These are phyloP conservation scores for Acipenser oxyrinchus DNA, from an alignment of 2,797 vertebrate genomes.

Conservation along the genomic window DNA sequence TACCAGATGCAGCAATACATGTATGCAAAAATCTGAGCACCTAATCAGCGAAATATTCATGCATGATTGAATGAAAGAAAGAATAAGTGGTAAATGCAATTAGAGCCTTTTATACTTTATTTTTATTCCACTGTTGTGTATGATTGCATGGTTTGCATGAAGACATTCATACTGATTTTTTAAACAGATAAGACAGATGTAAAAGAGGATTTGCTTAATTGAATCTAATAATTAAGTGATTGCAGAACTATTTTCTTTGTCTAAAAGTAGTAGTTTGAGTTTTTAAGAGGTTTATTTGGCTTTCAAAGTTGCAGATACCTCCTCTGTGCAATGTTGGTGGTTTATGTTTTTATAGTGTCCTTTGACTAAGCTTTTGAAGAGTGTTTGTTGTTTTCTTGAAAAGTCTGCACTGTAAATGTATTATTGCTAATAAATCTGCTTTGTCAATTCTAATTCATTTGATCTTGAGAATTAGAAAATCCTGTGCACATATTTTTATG, in stretches of 20 bases:
- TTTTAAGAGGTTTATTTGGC: neutral
- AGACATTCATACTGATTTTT: neutral
- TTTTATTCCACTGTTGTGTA: conserved; percentile 63
- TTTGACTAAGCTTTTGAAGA: too few relatives aligned
- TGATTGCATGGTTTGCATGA: conserved; percentile 54
- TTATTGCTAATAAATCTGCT: too few relatives aligned
- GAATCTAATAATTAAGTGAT: neutral
- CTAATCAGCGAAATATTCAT: conserved; percentile 51
- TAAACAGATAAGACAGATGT: neutral
- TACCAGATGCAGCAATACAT: conserved; percentile 56
- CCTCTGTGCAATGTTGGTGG: too few relatives aligned
- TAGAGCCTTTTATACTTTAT: conserved; percentile 62
- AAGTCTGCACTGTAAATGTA: too few relatives aligned
- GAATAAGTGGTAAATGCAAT: conserved; percentile 64
- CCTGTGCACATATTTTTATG: too few relatives aligned
- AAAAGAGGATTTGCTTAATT: neutral
- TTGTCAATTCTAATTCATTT: too few relatives aligned
- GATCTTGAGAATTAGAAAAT: too few relatives aligned
- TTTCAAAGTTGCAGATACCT: too few relatives aligned
- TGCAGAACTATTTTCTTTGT: neutral
- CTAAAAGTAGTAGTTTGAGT: neutral
- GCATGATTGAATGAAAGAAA: conserved; percentile 64
- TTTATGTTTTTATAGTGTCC: too few relatives aligned
- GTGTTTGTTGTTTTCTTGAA: too few relatives aligned
- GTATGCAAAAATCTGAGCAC: conserved; percentile 50